Evolutionary conservation across 1,140 invertebrate genomes (phyloP).

Genomic region (Drosophila truncata): DNA sequence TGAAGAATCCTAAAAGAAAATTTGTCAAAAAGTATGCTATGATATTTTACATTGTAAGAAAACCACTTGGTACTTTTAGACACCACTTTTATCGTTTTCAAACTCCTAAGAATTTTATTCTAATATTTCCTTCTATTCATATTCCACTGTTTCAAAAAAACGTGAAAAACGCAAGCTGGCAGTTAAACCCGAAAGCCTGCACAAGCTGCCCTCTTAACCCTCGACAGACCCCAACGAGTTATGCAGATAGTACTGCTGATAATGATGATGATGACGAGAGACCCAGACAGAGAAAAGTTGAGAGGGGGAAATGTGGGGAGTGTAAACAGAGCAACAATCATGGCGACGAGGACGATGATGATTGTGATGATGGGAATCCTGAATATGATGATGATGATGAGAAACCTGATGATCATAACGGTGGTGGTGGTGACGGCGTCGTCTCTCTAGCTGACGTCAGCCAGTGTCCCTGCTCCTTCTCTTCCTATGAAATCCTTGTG

Average conservation of each 20-base stretch:
- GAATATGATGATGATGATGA: constrained; percentile 10
- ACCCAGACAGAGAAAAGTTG: constrained; percentile 37
- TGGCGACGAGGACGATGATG: constrained; percentile 48
- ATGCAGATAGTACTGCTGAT: constrained; percentile 67
- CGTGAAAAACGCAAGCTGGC: constrained; percentile 71
- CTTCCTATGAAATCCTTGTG: background rate
- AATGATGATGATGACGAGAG: constrained; percentile 45
- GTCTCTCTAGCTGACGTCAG: constrained; percentile 67
- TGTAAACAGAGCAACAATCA: constrained; percentile 67
- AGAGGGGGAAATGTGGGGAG: constrained; percentile 12
- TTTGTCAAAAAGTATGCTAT: background rate
- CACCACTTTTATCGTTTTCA: no score
- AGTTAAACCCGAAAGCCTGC: constrained; percentile 60
- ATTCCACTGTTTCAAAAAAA: constrained; percentile 58
- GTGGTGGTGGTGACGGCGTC: constrained; percentile 12
- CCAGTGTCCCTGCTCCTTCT: constrained; percentile 13
- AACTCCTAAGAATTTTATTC: no score
- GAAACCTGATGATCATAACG: constrained; percentile 12
- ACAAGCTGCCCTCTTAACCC: constrained; percentile 25
- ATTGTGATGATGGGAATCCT: constrained; percentile 1
- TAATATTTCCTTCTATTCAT: background rate
- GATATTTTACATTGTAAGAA: no score
- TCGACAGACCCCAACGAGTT: constrained; percentile 42
- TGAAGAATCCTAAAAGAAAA: background rate
- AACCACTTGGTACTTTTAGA: no score